Conservation (phyloP, 92 coral and sea anemone genomes). For the Epizoanthus rinbou region DNA sequence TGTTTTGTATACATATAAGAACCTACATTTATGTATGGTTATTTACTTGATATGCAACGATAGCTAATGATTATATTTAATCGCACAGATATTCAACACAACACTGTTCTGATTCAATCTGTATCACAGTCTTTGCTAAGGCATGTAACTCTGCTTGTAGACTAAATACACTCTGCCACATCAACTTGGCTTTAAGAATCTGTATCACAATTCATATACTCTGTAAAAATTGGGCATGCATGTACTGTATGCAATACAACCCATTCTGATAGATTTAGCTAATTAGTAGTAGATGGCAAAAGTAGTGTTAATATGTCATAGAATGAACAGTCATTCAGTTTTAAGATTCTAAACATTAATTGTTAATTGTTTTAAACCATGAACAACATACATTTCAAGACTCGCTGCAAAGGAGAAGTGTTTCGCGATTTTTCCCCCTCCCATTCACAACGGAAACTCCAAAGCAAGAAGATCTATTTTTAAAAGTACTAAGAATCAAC, state of each 20-base stretch:
- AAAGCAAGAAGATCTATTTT: conserved; percentile 7
- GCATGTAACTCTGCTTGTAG: not conserved
- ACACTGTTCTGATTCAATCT: not conserved
- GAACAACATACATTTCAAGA: not conserved
- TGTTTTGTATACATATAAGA: not conserved
- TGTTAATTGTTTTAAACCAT: not conserved
- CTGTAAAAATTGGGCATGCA: not conserved
- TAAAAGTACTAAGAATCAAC: not conserved
- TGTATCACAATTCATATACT: not conserved
- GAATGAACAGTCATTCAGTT: not conserved
- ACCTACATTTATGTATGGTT: not conserved
- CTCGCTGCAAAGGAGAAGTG: not conserved
- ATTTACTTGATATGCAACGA: not conserved
- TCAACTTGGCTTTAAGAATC: not conserved
- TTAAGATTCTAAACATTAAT: not conserved
- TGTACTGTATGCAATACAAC: not conserved
- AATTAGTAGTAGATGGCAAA: not conserved
- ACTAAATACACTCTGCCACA: not conserved
- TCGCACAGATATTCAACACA: conserved; percentile 4
- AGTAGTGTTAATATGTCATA: not conserved
- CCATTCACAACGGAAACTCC: too few relatives aligned
- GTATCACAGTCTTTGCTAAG: too few relatives aligned
- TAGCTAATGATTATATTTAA: not conserved
- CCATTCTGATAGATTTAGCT: not conserved
- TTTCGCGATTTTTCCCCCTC: not conserved